Conservation (phyloP, 2,888 invertebrate genomes). For the Mayetiola destructor region DNA sequence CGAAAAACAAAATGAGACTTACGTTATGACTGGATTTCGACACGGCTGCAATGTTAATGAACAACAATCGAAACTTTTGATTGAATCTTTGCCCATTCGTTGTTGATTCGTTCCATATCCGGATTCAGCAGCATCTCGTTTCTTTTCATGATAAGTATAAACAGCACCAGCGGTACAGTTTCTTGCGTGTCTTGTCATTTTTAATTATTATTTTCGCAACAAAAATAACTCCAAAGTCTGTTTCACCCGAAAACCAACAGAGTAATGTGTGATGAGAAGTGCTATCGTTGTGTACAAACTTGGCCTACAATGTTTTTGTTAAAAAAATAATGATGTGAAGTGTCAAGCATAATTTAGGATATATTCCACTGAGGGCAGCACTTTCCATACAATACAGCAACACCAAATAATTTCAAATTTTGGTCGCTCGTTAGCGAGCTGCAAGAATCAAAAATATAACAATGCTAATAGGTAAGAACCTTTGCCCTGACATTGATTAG, state of each 20-base stretch:
- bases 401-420: too few species aligned
- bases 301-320: too few species aligned
- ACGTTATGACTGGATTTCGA: conserved; percentile 79
- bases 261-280: not conserved
- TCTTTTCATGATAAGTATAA: conserved; percentile 95
- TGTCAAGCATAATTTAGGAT: not conserved
- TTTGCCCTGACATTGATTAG: too few species aligned
- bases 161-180: conserved; percentile 98
- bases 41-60: conserved; percentile 94
- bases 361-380: not conserved
- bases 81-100: conserved; percentile 59
- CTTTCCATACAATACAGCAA: too few species aligned
- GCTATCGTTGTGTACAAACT: too few species aligned
- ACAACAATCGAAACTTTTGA: conserved; percentile 92
- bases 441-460: too few species aligned
- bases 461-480: too few species aligned
- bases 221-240: not conserved
- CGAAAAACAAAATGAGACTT: conserved; percentile 24
- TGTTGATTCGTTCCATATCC: conserved; percentile 82
- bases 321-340: not conserved
- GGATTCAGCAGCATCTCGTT: conserved; percentile 85
- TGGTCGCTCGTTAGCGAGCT: too few species aligned
- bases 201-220: not conserved
- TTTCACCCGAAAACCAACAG: not conserved
- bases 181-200: conserved; percentile 89